Percentiles rank a stretch among this genome's conserved stretches.
Conservation (phyloP, 2,888 invertebrate genomes). For the Dorcus hopei region DNA sequence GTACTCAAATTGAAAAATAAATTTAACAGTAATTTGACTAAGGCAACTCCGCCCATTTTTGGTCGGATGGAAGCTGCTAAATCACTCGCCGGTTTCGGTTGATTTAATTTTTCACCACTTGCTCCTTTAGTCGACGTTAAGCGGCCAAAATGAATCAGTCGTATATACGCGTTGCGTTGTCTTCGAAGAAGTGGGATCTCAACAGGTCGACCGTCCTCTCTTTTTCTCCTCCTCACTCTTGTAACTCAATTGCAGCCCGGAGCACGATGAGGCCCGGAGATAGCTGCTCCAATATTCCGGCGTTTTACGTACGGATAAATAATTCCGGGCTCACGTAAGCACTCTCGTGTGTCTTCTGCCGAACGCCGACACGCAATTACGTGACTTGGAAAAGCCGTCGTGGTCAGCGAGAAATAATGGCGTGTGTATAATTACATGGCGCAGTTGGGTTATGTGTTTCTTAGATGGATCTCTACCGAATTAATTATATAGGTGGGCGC, state of each 20-base stretch:
- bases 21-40: conserved; percentile 1
- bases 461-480: conserved; percentile 21
- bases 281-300: conserved; percentile 5
- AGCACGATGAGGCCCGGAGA: conserved; percentile 1
- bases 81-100: conserved; percentile 4
- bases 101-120: conserved; percentile 4
- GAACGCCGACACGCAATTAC: background rate
- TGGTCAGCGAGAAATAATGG: conserved; percentile 19
- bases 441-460: conserved; percentile 20
- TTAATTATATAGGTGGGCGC: conserved; percentile 22
- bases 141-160: background rate
- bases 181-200: background rate
- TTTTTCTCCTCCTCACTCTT: background rate
- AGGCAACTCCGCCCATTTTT: background rate
- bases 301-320: conserved; percentile 2
- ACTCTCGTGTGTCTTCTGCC: background rate
- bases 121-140: background rate
- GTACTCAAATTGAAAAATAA: conserved; percentile 3
- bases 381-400: conserved; percentile 19
- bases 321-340: background rate
- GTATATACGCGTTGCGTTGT: background rate
- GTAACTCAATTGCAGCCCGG: conserved; percentile 2
- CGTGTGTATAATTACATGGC: conserved; percentile 25
- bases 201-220: background rate
- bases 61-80: background rate